These are phyloP conservation scores for Numenius arquata DNA, from an alignment of 2,113 vertebrate species.

Conservation along the genomic window DNA sequence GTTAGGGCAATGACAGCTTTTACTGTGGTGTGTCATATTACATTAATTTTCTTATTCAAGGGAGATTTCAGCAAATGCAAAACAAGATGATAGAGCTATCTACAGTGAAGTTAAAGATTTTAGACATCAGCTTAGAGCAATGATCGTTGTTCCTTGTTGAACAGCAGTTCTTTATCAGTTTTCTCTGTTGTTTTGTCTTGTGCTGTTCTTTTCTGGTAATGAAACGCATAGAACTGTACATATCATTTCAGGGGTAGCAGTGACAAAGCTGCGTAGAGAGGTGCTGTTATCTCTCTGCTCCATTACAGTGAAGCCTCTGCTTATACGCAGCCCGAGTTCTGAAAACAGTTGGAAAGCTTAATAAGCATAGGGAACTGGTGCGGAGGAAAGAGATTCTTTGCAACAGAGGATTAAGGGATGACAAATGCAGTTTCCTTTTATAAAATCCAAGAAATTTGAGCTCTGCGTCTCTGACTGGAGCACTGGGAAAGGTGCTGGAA, in stretches of 20 bases:
- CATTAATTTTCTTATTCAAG: slow-evolving; percentile 30
- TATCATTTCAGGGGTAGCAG: neutral
- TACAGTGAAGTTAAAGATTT: slow-evolving; percentile 18
- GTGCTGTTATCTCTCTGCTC: slow-evolving; percentile 32
- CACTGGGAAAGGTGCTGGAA: neutral
- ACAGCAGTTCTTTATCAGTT: neutral
- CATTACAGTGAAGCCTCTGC: neutral
- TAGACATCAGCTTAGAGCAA: neutral
- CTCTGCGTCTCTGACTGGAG: neutral
- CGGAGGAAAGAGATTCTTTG: neutral
- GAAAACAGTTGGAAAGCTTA: slow-evolving; percentile 30
- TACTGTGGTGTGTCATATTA: neutral
- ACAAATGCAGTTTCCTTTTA: slow-evolving; percentile 21
- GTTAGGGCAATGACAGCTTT: slow-evolving; percentile 2
- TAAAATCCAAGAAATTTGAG: slow-evolving; percentile 30
- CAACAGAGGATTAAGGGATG: slow-evolving; percentile 42
- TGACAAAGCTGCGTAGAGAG: neutral
- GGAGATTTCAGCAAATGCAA: neutral
- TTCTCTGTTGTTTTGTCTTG: slow-evolving; percentile 18
- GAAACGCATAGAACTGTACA: neutral
- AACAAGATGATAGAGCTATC: neutral
- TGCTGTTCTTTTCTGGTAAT: neutral
- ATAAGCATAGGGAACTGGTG: neutral
- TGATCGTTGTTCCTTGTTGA: slow-evolving; percentile 11
- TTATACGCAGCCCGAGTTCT: neutral